Conservation (phyloP, 2,113 vertebrate species). For the Lophius piscatorius region DNA sequence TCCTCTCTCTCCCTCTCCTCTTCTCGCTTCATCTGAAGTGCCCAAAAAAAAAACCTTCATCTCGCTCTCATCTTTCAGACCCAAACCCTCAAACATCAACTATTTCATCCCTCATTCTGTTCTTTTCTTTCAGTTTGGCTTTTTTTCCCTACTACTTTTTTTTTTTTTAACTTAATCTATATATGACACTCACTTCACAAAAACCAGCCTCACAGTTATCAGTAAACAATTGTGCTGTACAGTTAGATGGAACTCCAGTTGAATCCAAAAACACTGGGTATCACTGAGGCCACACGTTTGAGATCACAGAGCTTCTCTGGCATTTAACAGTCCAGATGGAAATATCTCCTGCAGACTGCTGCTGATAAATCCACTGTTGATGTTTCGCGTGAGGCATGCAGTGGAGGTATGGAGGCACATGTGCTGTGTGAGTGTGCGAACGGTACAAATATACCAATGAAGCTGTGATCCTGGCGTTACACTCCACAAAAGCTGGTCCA, state of each 20-base stretch:
- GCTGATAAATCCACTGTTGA: constrained; percentile 3
- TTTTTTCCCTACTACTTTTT: constrained; percentile 25
- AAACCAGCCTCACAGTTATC: constrained; percentile 31
- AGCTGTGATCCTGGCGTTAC: constrained; percentile 51
- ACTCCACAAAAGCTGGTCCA: constrained; percentile 64
- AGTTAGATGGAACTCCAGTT: not conserved
- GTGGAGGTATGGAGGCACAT: no score
- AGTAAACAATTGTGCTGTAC: not conserved
- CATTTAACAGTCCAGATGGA: constrained; percentile 19
- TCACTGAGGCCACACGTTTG: no score
- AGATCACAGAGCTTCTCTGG: no score
- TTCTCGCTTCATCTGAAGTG: constrained; percentile 21
- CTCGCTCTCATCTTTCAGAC: constrained; percentile 34
- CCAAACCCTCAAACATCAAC: constrained; percentile 1
- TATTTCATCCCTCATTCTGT: not conserved
- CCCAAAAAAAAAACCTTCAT: constrained; percentile 52
- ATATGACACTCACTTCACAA: constrained; percentile 15
- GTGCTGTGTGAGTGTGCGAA: constrained; percentile 39
- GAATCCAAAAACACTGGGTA: no score
- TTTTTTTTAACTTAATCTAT: constrained; percentile 5
- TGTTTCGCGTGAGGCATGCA: no score
- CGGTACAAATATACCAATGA: constrained; percentile 49
- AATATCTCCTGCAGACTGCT: constrained; percentile 11
- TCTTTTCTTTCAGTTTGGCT: not conserved
- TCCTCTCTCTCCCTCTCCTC: constrained; percentile 27